phyloP scores from a whole-genome alignment of 2,888 invertebrate species.

The Taphrorychus bicolor region DNA sequence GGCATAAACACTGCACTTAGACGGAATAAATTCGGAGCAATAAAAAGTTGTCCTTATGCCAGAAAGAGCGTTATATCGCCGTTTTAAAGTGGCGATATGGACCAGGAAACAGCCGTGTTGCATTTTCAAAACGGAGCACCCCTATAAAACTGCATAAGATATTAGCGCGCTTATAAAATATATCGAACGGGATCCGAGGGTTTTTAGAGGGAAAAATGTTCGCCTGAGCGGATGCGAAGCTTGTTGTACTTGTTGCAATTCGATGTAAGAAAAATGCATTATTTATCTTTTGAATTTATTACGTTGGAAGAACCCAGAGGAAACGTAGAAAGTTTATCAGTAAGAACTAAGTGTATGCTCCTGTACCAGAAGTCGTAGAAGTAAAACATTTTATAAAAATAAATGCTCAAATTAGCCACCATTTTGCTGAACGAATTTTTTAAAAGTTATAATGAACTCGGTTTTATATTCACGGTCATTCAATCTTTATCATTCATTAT shows the following conservation, averaged over 20 bases:
- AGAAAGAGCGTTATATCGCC: slow-evolving; percentile 22
- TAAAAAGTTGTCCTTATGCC: slow-evolving; percentile 31
- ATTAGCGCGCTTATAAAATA: slow-evolving; percentile 10
- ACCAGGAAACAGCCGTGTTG: slow-evolving; percentile 25
- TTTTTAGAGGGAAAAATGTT: neutral
- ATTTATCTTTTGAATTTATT: no score
- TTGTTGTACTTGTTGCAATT: neutral
- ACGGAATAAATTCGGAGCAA: slow-evolving; percentile 21
- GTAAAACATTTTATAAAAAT: no score
- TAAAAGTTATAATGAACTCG: no score
- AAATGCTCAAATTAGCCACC: no score
- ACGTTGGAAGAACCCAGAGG: no score
- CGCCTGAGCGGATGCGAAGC: neutral
- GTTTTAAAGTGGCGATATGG: slow-evolving; percentile 29
- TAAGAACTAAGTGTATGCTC: no score
- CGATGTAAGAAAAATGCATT: no score
- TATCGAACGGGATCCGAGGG: neutral
- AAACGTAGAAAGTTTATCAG: no score
- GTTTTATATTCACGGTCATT: no score
- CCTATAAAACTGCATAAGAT: slow-evolving; percentile 12
- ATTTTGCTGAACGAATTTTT: no score
- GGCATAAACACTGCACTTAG: slow-evolving; percentile 25
- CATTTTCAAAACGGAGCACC: slow-evolving; percentile 13
- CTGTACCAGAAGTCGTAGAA: no score
- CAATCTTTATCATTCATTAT: no score